phyloP scores from a whole-genome alignment of 2,113 vertebrate genomes.

The Lates calcarifer region DNA sequence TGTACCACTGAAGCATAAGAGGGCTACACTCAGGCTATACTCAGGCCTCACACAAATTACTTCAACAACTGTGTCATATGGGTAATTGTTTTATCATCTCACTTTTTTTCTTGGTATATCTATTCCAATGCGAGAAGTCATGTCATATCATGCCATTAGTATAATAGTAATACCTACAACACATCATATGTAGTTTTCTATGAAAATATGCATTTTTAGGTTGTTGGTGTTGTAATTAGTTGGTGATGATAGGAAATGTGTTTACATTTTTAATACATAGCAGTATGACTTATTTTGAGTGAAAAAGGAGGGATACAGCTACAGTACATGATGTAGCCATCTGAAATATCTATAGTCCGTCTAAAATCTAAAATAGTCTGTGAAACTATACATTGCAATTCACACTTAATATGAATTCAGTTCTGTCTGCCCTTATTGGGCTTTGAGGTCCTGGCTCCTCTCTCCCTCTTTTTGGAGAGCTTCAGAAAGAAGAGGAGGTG shows the following conservation, averaged over 20 bases:
- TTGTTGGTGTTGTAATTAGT: background rate
- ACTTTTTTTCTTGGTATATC: too few relatives aligned
- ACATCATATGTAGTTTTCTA: too few relatives aligned
- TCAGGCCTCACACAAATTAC: background rate
- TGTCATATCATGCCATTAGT: too few relatives aligned
- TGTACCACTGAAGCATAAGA: constrained; percentile 14
- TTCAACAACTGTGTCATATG: background rate
- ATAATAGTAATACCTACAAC: too few relatives aligned
- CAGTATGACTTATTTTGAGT: background rate
- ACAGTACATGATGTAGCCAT: background rate
- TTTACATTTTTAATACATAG: background rate
- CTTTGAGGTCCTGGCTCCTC: constrained; percentile 57
- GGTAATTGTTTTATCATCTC: background rate
- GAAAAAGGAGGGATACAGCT: background rate
- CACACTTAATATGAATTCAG: constrained; percentile 51
- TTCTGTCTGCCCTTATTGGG: constrained; percentile 29
- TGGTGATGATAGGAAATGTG: background rate
- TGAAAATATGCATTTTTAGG: background rate
- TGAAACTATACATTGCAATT: constrained; percentile 44
- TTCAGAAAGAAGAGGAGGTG: constrained; percentile 66
- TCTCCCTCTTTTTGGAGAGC: constrained; percentile 67
- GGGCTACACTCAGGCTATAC: background rate
- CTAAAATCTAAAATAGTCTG: too few relatives aligned
- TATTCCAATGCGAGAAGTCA: too few relatives aligned
- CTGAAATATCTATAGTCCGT: too few relatives aligned